Evolutionary conservation across 2,888 invertebrate genomes (phyloP), one percentile per base, ranked within the genome.

Genomic region (Oegoconia quadripuncta): DNA sequence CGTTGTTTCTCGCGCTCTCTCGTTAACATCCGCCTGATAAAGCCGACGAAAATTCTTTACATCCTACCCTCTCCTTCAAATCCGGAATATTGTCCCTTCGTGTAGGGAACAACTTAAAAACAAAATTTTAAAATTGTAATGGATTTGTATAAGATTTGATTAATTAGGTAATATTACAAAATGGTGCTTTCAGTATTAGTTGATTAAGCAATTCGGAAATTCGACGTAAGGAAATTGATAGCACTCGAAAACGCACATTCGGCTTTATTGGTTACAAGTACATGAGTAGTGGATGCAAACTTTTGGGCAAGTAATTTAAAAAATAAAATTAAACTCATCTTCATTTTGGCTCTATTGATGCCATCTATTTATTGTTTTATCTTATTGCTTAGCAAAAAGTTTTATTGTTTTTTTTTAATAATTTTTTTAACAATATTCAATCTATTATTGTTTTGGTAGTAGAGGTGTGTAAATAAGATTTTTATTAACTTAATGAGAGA

Each of bases 151-250:
- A 64, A 67, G 58, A 64, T 66, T 69, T 60, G 64, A 69, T 67
- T 64, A 71, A 64, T 63, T 68, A 66, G 62, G 56, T 70, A 70
- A 66, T 64, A 59, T 59, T 56, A 62, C 56, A 66, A 59, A 76
- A 83, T 86, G 86, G 86, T 87, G 86, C 86, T 87, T 83, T 70
- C 83, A 82, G 86, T 86, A 87, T 86, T 86, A 84, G 71, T 82
- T 76, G 70, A 64, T 59, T 81, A 80, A 79, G 81, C 76, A 67
- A 72, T 61, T 64, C 50, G 58, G 64, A 70, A 71, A 60, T 59
- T 59, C 50, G 60, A 74, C 67, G 62, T 65, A 54, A 46, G 49
- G 41, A 44, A 54, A 48, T 42, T 52, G 18, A 34, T 52, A 53
- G 52, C 53, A 59, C 52, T 59, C 3, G 36, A 47, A 50, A 60